These are phyloP conservation scores for Apamea sordens DNA, from an alignment of 2,888 invertebrate species.

Conservation along the genomic window DNA sequence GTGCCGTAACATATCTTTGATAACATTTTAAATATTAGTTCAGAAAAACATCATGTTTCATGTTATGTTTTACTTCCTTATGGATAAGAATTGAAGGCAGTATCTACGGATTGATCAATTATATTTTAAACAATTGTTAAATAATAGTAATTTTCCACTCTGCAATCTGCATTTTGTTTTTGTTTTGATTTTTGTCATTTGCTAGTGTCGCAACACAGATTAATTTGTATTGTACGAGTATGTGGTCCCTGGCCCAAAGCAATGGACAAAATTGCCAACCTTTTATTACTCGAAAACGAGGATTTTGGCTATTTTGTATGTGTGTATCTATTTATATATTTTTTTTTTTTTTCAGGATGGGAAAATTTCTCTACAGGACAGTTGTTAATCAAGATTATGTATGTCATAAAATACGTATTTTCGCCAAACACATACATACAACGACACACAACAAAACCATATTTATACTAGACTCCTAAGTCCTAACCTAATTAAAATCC, in stretches of 20 bases:
- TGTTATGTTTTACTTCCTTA: background rate
- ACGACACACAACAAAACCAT: no score
- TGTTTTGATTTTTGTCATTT: background rate
- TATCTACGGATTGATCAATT: background rate
- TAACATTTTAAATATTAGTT: slow-evolving; percentile 49
- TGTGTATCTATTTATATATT: background rate
- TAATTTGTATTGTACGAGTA: background rate
- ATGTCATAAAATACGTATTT: background rate
- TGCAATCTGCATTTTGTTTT: no score
- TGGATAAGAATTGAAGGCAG: slow-evolving; percentile 1
- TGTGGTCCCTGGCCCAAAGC: no score
- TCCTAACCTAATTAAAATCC: slow-evolving; percentile 16
- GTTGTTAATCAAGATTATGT: background rate
- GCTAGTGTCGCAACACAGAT: background rate
- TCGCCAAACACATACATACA: background rate
- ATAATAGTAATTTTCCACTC: background rate
- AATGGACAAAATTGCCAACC: no score
- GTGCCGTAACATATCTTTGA: slow-evolving; percentile 25
- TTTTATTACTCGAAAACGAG: no score
- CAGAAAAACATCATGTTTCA: slow-evolving; percentile 34
- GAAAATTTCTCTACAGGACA: no score
- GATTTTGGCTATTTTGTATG: background rate
- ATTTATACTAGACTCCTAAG: background rate
- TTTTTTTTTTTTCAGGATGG: no score
- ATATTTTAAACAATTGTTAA: slow-evolving; percentile 20